These are phyloP conservation scores for Dendrolimus punctatus DNA, from an alignment of 1,140 invertebrate species.

Conservation along the genomic window DNA sequence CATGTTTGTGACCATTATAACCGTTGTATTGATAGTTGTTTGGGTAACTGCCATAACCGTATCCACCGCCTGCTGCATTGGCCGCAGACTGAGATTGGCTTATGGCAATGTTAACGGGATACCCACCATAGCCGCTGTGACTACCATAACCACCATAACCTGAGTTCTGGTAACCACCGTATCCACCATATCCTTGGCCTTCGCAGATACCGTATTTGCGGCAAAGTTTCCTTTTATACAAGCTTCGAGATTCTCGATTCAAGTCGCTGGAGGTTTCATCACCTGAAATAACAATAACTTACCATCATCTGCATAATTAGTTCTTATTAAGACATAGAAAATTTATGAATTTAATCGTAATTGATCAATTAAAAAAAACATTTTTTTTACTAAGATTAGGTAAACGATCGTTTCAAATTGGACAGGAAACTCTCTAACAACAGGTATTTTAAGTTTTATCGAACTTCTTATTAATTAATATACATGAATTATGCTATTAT, in stretches of 20 bases:
- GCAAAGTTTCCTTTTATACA: slow-evolving; percentile 33
- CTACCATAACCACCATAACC: slow-evolving; percentile 10
- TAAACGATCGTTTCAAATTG: too few relatives aligned
- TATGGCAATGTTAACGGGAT: slow-evolving; percentile 53
- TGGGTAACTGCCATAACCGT: slow-evolving; percentile 34
- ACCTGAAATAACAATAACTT: slow-evolving; percentile 20
- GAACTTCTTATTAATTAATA: too few relatives aligned
- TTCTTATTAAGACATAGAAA: background rate
- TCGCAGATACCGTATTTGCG: slow-evolving; percentile 37
- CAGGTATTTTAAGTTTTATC: too few relatives aligned
- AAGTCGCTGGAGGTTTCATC: slow-evolving; percentile 8
- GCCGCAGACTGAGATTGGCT: slow-evolving; percentile 57
- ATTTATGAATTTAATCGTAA: too few relatives aligned
- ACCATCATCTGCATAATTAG: background rate
- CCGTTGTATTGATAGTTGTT: slow-evolving; percentile 51
- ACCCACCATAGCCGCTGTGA: slow-evolving; percentile 9
- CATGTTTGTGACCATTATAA: slow-evolving; percentile 15
- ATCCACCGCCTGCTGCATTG: slow-evolving; percentile 40
- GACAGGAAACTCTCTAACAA: too few relatives aligned
- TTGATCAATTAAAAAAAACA: too few relatives aligned
- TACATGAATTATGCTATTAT: too few relatives aligned
- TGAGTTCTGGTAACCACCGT: slow-evolving; percentile 26
- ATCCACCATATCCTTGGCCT: slow-evolving; percentile 19
- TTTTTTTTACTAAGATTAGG: too few relatives aligned
- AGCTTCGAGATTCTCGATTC: slow-evolving; percentile 22